These are phyloP conservation scores for Agrochola lychnidis DNA, from an alignment of 2,888 invertebrate species.

Conservation along the genomic window DNA sequence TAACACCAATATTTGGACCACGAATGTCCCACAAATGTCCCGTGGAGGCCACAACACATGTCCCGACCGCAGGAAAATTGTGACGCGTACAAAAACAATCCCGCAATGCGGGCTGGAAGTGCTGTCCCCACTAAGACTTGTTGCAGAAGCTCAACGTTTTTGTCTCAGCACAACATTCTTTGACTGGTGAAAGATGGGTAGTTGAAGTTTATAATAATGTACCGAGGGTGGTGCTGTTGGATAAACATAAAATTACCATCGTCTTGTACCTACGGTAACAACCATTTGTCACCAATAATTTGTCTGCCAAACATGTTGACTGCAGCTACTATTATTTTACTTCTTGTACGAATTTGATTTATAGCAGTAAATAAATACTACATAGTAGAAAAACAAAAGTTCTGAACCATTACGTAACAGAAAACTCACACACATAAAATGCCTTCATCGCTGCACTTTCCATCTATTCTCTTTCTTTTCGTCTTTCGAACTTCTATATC, in stretches of 20 bases:
- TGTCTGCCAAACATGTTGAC: not conserved
- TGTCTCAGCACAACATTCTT: not conserved
- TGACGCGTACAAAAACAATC: conserved; percentile 57
- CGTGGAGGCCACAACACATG: conserved; percentile 40
- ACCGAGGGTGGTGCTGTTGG: no score
- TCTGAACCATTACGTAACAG: not conserved
- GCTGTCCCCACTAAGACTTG: not conserved
- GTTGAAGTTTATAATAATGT: not conserved
- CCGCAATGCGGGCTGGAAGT: conserved; percentile 60
- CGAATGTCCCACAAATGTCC: conserved; percentile 34
- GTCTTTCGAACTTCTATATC: conserved; percentile 3
- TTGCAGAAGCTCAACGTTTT: conserved; percentile 18
- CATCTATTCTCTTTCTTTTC: not conserved
- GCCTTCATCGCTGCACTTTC: not conserved
- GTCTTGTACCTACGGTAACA: no score
- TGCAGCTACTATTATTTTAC: not conserved
- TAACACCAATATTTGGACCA: conserved; percentile 9
- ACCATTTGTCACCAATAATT: not conserved
- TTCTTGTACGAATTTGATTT: not conserved
- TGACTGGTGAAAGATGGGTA: not conserved
- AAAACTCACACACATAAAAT: not conserved
- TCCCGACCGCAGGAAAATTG: conserved; percentile 24
- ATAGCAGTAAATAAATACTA: not conserved
- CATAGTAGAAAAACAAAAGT: no score
- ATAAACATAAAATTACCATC: not conserved